Percentiles rank a stretch among this genome's conserved stretches.
Evolutionary conservation across 2,113 vertebrate genomes (phyloP).

Genomic region (Grantiella picta): DNA sequence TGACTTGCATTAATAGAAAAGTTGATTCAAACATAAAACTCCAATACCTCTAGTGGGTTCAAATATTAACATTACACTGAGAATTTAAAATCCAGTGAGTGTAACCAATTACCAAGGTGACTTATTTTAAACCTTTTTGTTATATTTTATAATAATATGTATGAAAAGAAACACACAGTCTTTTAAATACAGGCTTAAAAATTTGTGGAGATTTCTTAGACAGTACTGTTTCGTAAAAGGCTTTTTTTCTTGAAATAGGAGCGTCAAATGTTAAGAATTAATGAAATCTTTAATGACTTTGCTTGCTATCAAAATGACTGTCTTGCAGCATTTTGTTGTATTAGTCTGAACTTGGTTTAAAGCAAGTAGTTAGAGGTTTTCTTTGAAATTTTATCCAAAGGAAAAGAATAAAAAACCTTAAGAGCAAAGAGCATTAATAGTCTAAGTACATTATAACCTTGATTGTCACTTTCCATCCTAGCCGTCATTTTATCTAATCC

Average conservation of each 20-base stretch:
- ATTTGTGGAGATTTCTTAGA: not conserved
- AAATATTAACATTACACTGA: slow-evolving; percentile 13
- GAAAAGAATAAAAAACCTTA: not conserved
- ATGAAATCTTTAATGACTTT: not conserved
- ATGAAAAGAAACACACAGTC: not conserved
- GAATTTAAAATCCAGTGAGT: not conserved
- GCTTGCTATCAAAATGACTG: not conserved
- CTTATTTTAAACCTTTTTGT: not conserved
- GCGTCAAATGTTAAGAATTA: not conserved
- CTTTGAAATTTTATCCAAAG: not conserved
- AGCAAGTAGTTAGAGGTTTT: not conserved
- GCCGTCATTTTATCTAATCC: not conserved
- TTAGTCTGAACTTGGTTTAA: not conserved
- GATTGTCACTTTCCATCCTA: not conserved
- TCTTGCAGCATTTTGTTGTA: not conserved
- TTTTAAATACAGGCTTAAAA: not conserved
- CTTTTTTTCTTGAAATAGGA: not conserved
- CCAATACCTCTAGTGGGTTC: not conserved
- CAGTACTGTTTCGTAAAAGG: not conserved
- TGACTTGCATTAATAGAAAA: slow-evolving; percentile 1
- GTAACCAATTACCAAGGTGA: not conserved
- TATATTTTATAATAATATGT: not conserved
- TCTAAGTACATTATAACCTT: not conserved
- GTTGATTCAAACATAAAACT: slow-evolving; percentile 18
- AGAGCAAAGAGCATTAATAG: not conserved